Base-by-base conservation (phyloP, 2,888 invertebrate genomes). In the Diploptera punctata region DNA sequence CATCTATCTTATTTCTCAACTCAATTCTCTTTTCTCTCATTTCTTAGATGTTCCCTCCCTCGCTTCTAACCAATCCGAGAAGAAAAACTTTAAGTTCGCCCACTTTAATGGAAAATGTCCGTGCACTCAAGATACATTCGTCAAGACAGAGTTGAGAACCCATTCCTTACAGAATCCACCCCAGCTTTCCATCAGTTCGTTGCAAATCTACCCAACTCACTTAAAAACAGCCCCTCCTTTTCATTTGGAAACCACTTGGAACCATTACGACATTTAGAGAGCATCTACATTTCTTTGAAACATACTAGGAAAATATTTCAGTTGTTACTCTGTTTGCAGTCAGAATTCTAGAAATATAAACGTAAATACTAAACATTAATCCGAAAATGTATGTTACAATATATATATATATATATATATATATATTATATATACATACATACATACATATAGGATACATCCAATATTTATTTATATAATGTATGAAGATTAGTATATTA, bases 241-340 rank as follows among this genome's bases (percentile, higher is more conserved):
- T 10, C 65, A 65, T 65, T 47, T 65, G 65, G 65, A 65, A 65
- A 65, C 65, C 65, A 65, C 44, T 65, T 24, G 24, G 65, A 65
- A 65, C 47, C 65, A 65, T 65, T 65, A 65, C 44, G 24, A 24
- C 29, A 44, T 26, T 65, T 43, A 26, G 65, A 47, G 38, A 7
- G 65, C 29, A 65, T 47, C 47, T 47, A 47, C 60, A 4, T 65
- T 65, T 44, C 65, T 65, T 44, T 47, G 47, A 21, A 65, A 18
- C 16, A 47, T 18, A n/a, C n/a, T n/a, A 65, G 24, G 65, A 65
- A 44, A 65, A 65, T 29, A 47, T n/a, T 47, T 47, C 10, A 47
- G 33, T 65, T 65, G 65, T 65, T 65, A 44, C 44, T 60, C 7
- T 26, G 19, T 49, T n/a, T 21, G 19, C 21, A 3, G 24, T 13